Evolutionary conservation across 2,113 vertebrate genomes (phyloP), one percentile per base, ranked within the genome.

Genomic region (Montifringilla adamsi): DNA sequence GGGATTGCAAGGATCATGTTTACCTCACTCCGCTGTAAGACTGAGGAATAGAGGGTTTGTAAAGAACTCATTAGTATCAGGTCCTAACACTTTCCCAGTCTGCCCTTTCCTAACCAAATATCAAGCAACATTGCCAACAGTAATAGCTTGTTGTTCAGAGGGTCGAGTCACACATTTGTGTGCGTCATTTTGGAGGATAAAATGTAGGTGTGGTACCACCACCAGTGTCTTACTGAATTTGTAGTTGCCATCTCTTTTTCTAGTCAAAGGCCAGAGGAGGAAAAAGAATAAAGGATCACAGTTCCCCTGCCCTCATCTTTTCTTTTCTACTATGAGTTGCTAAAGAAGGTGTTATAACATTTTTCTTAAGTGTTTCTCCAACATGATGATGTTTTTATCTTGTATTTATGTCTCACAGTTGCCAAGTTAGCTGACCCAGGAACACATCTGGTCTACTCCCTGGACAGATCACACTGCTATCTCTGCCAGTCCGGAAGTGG

Each of bases 351-450:
- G 22, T 78, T 86, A 82, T 44, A 88, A 76, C 30, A 74, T 89
- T 84, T 87, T 94, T 94, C 37, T 92, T 69, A 46, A 46, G 43
- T 5, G 0, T 75, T 95, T 91, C 82, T 60, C 84, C 69, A 88
- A 75, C 26, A 21, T 31, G n/a, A 44, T 64, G 44, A 60, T 97
- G 93, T 96, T 96, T 97, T 96, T 87, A 76, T 67, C 60, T 91
- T 67, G 39, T 79, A 60, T 85, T 91, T 84, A 44, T 72, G 67
- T 75, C 46, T 92, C 76, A 52, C 15, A 60, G 35, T 88, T 96
- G 93, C 84, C 94, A 89, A 94, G 70, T 86, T 93, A 96, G 89
- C 84, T 97, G 82, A 93, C 85, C 79, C 53, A 86, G 74, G 84
- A 90, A 53, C 90, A 87, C 13, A 35, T 90, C 86, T 96, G 74